Evolutionary conservation across 2,797 vertebrate species (phyloP).

Genomic region (Tiaroga cobitis): DNA sequence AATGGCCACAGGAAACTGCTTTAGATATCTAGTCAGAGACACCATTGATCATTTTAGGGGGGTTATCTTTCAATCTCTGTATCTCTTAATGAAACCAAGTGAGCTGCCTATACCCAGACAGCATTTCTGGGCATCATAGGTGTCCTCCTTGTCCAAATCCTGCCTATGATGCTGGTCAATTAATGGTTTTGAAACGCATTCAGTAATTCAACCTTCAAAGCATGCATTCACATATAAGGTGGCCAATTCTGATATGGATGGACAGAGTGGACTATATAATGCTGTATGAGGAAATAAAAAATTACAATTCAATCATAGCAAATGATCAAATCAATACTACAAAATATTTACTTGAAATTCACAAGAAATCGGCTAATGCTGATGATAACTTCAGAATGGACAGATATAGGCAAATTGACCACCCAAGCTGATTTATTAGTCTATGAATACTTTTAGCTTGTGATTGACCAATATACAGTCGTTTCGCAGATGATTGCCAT

Average conservation of each 20-base stretch:
- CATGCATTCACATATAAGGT: background rate
- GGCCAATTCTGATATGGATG: no score
- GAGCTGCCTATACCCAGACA: background rate
- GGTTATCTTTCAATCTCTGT: background rate
- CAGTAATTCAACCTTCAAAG: background rate
- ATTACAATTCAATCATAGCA: background rate
- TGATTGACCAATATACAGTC: background rate
- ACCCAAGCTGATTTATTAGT: background rate
- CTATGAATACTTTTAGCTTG: background rate
- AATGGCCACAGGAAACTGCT: constrained; percentile 45
- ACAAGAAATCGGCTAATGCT: no score
- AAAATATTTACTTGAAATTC: background rate
- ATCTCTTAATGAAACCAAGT: background rate
- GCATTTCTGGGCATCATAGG: background rate
- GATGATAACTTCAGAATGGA: background rate
- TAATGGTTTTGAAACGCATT: background rate
- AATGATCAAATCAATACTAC: background rate
- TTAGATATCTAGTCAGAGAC: constrained; percentile 41
- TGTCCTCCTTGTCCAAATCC: background rate
- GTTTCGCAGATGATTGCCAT: background rate
- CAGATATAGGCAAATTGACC: background rate
- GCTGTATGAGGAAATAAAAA: background rate
- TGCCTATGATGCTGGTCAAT: background rate
- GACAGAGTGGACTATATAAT: background rate
- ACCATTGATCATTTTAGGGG: constrained; percentile 30